phyloP scores from a whole-genome alignment of 2,888 invertebrate genomes.

The Lottia gigantea region DNA sequence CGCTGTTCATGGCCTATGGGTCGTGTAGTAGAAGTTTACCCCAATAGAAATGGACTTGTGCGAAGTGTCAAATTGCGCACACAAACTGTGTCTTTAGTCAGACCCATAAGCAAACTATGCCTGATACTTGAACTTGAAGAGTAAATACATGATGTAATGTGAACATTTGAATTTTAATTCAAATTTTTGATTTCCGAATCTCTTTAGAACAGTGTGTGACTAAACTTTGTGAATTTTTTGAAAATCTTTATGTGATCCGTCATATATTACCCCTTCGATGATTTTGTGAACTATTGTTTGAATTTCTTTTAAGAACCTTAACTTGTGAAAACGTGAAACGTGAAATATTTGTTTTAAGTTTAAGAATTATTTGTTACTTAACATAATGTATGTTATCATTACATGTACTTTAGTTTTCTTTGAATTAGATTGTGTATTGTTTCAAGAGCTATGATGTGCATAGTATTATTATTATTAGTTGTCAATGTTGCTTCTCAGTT shows the following conservation, averaged over 20 bases:
- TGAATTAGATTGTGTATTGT: not conserved
- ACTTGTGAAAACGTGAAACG: too few species aligned
- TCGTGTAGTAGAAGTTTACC: slow-evolving; percentile 5
- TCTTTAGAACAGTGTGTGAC: too few species aligned
- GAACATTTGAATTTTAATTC: too few species aligned
- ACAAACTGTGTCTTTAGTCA: not conserved
- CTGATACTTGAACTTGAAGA: not conserved
- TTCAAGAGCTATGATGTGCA: not conserved
- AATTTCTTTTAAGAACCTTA: too few species aligned
- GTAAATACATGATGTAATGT: not conserved
- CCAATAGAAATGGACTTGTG: slow-evolving; percentile 15
- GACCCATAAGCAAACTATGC: slow-evolving; percentile 11
- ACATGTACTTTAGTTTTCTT: too few species aligned
- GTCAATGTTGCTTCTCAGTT: not conserved
- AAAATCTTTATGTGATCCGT: too few species aligned
- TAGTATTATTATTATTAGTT: not conserved
- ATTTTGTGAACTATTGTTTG: too few species aligned
- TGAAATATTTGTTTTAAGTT: too few species aligned
- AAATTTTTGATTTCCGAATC: not conserved
- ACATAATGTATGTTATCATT: too few species aligned
- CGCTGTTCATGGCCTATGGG: slow-evolving; percentile 20
- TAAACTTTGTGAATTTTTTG: too few species aligned
- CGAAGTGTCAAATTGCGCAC: slow-evolving; percentile 11
- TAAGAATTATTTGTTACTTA: too few species aligned
- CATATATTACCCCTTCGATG: too few species aligned